A percentile compares a stretch with the other conserved stretches of the same genome.
These are phyloP conservation scores for Phylloscopus trochilus DNA, from an alignment of 2,113 vertebrate genomes.

Conservation along the genomic window DNA sequence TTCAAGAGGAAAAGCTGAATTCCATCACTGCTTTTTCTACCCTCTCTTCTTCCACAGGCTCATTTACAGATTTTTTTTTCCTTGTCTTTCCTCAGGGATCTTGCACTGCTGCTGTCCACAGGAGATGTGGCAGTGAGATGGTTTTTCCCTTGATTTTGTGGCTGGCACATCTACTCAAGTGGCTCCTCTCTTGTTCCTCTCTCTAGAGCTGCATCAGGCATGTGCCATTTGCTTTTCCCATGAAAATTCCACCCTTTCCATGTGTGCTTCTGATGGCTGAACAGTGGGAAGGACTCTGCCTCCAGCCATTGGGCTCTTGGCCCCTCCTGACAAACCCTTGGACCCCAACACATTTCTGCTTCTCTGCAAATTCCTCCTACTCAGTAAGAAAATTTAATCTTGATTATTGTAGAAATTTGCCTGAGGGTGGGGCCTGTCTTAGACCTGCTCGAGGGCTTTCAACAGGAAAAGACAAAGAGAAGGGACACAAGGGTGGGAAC, in stretches of 20 bases:
- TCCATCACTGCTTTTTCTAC: not conserved
- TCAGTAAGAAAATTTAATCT: not conserved
- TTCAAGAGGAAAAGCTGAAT: not conserved
- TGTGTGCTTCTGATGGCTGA: fast-evolving
- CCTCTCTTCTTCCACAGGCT: not conserved
- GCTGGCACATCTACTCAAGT: not conserved
- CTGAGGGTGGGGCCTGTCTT: not conserved
- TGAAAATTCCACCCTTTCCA: not conserved
- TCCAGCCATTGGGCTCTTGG: not conserved
- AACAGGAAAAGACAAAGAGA: not conserved
- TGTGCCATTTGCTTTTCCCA: not conserved
- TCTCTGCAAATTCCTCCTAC: not conserved
- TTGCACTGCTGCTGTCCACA: not conserved
- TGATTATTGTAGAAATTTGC: not conserved
- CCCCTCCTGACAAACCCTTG: not conserved
- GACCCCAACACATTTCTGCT: not conserved
- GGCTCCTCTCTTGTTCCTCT: not conserved
- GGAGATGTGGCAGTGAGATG: not conserved
- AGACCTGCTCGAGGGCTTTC: fast-evolving
- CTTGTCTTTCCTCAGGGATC: not conserved
- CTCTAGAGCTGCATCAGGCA: not conserved
- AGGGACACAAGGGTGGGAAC: not conserved
- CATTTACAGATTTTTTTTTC: not conserved
- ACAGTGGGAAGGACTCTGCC: not conserved
- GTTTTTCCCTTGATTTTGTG: not conserved